These are phyloP conservation scores for Cryptus viduatorius DNA, from an alignment of 2,888 invertebrate genomes.

Conservation along the genomic window DNA sequence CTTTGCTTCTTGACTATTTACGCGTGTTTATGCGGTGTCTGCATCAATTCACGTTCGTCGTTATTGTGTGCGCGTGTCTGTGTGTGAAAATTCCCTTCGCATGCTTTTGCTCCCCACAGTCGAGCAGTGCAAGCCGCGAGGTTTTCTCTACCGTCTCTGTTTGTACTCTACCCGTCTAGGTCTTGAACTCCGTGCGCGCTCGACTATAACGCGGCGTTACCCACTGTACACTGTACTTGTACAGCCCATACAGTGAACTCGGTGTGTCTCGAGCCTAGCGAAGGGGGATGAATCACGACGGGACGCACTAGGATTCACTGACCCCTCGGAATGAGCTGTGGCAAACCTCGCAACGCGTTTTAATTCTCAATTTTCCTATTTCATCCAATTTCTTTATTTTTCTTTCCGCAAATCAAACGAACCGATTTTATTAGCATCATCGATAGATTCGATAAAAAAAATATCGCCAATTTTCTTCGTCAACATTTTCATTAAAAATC, in stretches of 20 bases:
- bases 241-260: conserved; percentile 1
- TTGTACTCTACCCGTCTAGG: conserved; percentile 49
- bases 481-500: no score
- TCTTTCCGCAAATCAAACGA: background rate
- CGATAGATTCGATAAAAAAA: no score
- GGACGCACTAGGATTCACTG: conserved; percentile 59
- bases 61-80: background rate
- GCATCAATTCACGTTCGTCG: background rate
- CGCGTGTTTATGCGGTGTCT: background rate
- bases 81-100: conserved; percentile 31
- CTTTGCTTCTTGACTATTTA: background rate
- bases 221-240: conserved; percentile 21
- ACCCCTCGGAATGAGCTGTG: conserved; percentile 50
- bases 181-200: conserved; percentile 65
- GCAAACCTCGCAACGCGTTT: conserved; percentile 53
- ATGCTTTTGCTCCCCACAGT: conserved; percentile 43
- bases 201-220: conserved; percentile 60
- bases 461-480: background rate
- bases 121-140: conserved; percentile 30
- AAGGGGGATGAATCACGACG: conserved; percentile 67
- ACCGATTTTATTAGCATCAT: background rate
- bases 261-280: conserved; percentile 45
- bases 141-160: conserved; percentile 25
- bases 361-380: conserved; percentile 15
- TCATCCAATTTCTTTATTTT: background rate